Percentiles rank a stretch among this genome's conserved stretches.
Conservation (phyloP, 2,113 vertebrate genomes). For the Eretmochelys imbricata region DNA sequence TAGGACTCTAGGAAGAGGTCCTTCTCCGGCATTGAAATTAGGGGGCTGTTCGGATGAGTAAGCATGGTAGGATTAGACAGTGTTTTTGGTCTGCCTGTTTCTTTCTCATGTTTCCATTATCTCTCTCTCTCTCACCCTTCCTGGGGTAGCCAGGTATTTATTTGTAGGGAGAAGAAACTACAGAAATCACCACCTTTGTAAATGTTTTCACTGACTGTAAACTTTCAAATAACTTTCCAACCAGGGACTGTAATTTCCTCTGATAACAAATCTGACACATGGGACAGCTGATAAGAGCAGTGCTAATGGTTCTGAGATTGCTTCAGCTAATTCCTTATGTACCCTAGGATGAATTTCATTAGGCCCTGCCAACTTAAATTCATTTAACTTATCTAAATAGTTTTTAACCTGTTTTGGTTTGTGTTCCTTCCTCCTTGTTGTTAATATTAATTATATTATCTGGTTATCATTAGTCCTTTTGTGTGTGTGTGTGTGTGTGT, state of each 20-base stretch:
- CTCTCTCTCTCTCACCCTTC: neutral
- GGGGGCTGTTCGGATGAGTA: neutral
- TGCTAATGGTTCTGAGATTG: neutral
- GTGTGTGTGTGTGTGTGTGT: neutral
- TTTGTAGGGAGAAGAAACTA: neutral
- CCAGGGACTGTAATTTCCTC: neutral
- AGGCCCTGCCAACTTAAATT: too few relatives aligned
- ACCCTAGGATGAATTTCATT: neutral
- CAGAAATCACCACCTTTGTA: neutral
- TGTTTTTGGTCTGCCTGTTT: neutral
- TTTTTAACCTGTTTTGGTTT: neutral
- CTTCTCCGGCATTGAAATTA: neutral
- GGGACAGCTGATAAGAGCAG: neutral
- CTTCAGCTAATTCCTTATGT: neutral
- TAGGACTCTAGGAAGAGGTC: neutral
- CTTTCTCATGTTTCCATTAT: neutral
- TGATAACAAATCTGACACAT: neutral
- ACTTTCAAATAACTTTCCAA: neutral
- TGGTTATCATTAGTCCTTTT: neutral
- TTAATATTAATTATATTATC: neutral
- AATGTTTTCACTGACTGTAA: neutral
- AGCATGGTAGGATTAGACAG: rapidly evolving
- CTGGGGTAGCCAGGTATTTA: neutral
- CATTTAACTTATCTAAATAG: neutral
- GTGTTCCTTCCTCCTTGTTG: neutral